Evolutionary conservation across 2,113 vertebrate genomes (phyloP).

Genomic region (Amblyornis subalaris): DNA sequence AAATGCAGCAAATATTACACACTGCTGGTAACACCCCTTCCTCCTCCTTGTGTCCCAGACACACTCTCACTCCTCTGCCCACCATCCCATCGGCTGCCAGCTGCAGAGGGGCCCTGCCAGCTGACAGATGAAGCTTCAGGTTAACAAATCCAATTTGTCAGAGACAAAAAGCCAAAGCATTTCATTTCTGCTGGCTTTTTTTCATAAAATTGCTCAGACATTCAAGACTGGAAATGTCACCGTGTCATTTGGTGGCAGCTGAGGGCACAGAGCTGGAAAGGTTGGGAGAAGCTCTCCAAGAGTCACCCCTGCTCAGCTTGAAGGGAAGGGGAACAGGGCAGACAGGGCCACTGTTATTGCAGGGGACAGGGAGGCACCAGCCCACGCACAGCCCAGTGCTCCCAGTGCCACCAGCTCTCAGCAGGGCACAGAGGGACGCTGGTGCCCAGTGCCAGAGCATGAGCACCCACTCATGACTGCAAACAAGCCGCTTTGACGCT

Average conservation of each 20-base stretch:
- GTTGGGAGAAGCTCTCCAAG: not conserved
- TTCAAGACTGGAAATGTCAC: constrained; percentile 37
- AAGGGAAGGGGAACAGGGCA: not conserved
- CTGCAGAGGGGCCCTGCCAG: not conserved
- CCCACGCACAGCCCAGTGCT: not conserved
- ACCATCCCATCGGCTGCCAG: not conserved
- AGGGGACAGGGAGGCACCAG: not conserved
- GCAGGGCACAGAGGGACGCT: not conserved
- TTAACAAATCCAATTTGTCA: constrained; percentile 31
- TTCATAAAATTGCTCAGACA: constrained; percentile 5
- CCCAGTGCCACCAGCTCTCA: not conserved
- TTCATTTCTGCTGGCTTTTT: not conserved
- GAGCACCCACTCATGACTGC: not conserved
- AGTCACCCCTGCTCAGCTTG: not conserved
- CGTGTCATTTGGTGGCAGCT: not conserved
- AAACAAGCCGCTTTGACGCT: not conserved
- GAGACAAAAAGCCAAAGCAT: constrained; percentile 21
- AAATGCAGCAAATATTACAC: not conserved
- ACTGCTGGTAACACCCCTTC: not conserved
- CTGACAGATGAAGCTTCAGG: not conserved
- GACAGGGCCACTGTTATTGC: not conserved
- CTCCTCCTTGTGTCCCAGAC: rapidly evolving
- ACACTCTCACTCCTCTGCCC: not conserved
- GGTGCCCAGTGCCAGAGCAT: rapidly evolving
- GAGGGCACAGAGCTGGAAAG: constrained; percentile 5